phyloP scores from a whole-genome alignment of 1,140 invertebrate species.

The Diploscapter pachys region DNA sequence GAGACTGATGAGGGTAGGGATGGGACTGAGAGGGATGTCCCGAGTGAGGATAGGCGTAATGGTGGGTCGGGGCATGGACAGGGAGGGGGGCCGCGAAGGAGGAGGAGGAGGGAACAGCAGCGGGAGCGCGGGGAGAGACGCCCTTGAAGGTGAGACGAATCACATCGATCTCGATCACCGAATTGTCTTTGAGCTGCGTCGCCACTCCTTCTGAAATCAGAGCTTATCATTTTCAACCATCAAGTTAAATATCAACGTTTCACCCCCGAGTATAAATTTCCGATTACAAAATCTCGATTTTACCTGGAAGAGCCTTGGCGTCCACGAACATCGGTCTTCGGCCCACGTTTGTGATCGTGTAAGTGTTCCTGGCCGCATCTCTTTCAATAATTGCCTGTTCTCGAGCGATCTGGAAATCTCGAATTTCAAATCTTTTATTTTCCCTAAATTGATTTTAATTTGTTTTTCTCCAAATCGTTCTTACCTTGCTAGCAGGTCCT shows the following conservation, averaged over 20 bases:
- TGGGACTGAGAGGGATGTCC: too few species aligned
- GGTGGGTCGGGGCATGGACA: too few species aligned
- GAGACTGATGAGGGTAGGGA: too few species aligned
- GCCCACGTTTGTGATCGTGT: neutral
- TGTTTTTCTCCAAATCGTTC: neutral
- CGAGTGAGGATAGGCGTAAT: too few species aligned
- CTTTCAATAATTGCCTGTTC: neutral
- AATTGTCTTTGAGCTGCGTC: constrained; percentile 83
- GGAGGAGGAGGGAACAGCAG: too few species aligned
- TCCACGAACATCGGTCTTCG: neutral
- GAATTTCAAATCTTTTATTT: neutral
- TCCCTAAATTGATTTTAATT: constrained; percentile 5
- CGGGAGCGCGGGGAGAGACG: neutral
- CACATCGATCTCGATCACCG: constrained; percentile 78
- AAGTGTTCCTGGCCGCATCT: neutral
- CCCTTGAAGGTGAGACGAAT: constrained; percentile 41
- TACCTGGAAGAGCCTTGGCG: neutral
- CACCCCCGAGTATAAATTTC: constrained; percentile 93
- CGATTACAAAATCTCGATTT: constrained; percentile 84
- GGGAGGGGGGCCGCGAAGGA: too few species aligned
- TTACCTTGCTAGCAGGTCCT: constrained; percentile 62
- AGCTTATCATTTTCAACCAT: constrained; percentile 89
- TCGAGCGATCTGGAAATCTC: neutral
- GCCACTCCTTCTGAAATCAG: constrained; percentile 81
- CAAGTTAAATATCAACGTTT: constrained; percentile 87